These are phyloP conservation scores for Chionoecetes opilio DNA, from an alignment of 1,140 invertebrate genomes.

Conservation along the genomic window DNA sequence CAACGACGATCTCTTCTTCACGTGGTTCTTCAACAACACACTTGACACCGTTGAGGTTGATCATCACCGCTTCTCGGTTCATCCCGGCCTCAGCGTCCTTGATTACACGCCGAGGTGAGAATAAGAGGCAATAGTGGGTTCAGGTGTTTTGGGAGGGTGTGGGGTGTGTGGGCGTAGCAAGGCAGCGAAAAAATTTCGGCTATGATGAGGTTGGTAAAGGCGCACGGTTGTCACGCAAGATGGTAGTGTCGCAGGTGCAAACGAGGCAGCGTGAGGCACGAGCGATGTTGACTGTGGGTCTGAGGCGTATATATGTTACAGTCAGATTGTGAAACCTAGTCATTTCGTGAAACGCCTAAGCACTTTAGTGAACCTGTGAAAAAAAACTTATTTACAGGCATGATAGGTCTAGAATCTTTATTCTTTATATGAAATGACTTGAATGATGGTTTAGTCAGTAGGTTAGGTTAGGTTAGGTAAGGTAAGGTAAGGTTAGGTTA, in stretches of 20 bases:
- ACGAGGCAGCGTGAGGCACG: not conserved
- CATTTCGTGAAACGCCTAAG: no score
- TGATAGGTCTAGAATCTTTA: no score
- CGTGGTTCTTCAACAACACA: constrained; percentile 79
- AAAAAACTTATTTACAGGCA: no score
- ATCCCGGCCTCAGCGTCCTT: constrained; percentile 57
- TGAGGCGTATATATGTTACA: constrained; percentile 67
- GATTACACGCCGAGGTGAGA: constrained; percentile 68
- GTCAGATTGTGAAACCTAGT: no score
- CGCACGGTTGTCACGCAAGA: not conserved
- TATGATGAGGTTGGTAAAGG: not conserved
- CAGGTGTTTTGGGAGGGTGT: not conserved
- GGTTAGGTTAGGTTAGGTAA: no score
- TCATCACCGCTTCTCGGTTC: constrained; percentile 48
- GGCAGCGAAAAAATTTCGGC: not conserved
- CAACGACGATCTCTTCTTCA: constrained; percentile 69
- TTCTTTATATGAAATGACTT: no score
- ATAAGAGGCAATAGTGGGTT: not conserved
- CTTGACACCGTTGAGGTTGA: constrained; percentile 72
- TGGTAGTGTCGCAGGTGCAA: not conserved
- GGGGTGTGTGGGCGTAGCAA: not conserved
- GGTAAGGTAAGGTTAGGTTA: no score
- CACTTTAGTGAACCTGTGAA: no score
- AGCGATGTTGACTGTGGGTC: not conserved
- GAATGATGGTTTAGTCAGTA: no score